Evolutionary conservation across 1,140 invertebrate genomes (phyloP), one percentile per base, ranked within the genome.

Genomic region (Argopecten irradians): DNA sequence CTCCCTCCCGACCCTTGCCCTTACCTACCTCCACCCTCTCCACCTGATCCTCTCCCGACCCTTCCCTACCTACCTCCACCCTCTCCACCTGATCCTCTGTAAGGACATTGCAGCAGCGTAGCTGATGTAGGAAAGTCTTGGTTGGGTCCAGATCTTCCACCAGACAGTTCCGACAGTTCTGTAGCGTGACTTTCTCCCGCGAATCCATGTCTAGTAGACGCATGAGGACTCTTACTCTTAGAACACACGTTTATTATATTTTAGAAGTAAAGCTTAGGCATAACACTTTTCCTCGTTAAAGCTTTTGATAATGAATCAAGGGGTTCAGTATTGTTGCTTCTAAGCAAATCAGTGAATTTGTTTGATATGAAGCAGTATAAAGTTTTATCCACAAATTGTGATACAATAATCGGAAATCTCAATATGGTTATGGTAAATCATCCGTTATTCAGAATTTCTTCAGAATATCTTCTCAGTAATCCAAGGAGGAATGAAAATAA

Each of bases 11-110:
- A 1, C 19, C n/a, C 55, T n/a, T 7, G 0, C 55, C 55, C 55
- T 28, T 28, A 3, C n/a, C 2, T n/a, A 28, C 55, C 22, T 8
- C 36, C 36, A 39, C 13, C 71, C n/a, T 19, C 71, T 33, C 89
- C 35, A 82, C 87, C n/a, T 90, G 87, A 41, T 90, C 89, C 32
- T 90, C 85, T 19, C n/a, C n/a, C n/a, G n/a, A n/a, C n/a, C n/a
- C n/a, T 1, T 34, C 34, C 11, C 19, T 83, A 19, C 83, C 84
- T 86, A 86, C 89, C n/a, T 88, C 85, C 16, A 90, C n/a, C 32
- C 89, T 87, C 46, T 90, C 89, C 35, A 82, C 87, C n/a, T 90
- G 87, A 41, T 90, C 89, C 32, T 90, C 85, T 19, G 89, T 90
- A 13, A 90, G 86, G n/a, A 90, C 36, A 22, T 87, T 46, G 36